Conservation (phyloP, 2,113 vertebrate species). For the Chiloscyllium plagiosum region DNA sequence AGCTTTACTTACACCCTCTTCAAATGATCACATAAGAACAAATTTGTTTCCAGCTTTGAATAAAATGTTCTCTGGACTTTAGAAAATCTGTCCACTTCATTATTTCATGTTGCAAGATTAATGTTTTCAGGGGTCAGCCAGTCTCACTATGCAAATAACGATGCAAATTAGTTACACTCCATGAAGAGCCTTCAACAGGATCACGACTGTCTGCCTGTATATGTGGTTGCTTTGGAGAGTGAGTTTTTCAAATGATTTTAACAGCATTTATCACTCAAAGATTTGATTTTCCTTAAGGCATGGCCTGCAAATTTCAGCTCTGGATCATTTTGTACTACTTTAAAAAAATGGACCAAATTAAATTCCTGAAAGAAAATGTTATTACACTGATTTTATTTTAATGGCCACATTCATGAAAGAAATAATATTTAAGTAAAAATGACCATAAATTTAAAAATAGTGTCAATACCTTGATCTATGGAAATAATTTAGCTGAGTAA, state of each 20-base stretch:
- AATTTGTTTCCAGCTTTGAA: neutral
- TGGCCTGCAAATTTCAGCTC: neutral
- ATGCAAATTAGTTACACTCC: neutral
- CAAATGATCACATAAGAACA: neutral
- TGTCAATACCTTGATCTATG: neutral
- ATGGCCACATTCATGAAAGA: neutral
- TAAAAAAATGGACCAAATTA: constrained; percentile 10
- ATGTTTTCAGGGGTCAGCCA: neutral
- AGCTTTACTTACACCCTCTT: neutral
- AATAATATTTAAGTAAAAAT: constrained; percentile 8
- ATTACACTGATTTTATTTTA: neutral
- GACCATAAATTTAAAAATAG: neutral
- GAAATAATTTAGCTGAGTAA: neutral
- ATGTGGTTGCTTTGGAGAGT: neutral
- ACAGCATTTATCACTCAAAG: constrained; percentile 6
- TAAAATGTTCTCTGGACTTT: neutral
- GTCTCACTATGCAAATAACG: neutral
- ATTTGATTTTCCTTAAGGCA: neutral
- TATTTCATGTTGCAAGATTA: neutral
- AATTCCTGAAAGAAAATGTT: neutral
- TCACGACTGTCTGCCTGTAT: neutral
- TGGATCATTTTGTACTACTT: neutral
- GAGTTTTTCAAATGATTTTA: neutral
- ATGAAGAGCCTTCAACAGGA: neutral
- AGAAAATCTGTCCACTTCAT: neutral